Base-by-base conservation (phyloP, 2,797 vertebrate genomes). In the Peromyscus aztecus region DNA sequence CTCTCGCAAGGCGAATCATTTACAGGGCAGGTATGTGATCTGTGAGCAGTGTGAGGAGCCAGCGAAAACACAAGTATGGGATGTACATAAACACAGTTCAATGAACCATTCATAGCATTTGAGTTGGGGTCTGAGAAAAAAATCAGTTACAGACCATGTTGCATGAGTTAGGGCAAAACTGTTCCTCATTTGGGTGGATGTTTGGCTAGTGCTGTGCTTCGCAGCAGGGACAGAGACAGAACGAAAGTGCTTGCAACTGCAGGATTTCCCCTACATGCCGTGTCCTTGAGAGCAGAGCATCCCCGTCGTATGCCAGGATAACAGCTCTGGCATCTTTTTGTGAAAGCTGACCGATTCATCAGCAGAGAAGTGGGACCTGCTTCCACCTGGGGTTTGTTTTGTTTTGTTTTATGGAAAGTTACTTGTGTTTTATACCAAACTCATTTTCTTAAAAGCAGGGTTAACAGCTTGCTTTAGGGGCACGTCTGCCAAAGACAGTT, bases 341-440 rank as follows among this genome's bases (percentile, higher is more conserved):
- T 40, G 52, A 34, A 97, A 92, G 49, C 34, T 57, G 49, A 91
- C 13, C 82, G 61, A 55, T 71, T 89, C 27, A 6, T 65, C 23
- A 93, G 23, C 16, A 81, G 43, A 90, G 69, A 94, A 80, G 34
- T 0, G 59, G 31, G 84, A 31, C 34, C 6, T 21, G 23, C 61
- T 85, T 23, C 21, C 75, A 43, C 73, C 19, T 17, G 49, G 49
- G 49, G 2, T 13, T 52, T 52, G 49, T 52, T 52, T 49, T 49
- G 46, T 49, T 49, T 14, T 52, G 49, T 52, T 52, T 34, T 80
- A 13, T 75, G 21, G 29, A 82, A 95, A 49, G 16, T 90, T 84
- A 78, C 49, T 82, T 94, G 34, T 90, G 34, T 92, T 89, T 96
- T 77, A 63, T 43, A 81, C 40, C 78, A 11, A 89, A 63, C 34